Evolutionary conservation across 2,797 vertebrate species (phyloP), one percentile per base, ranked within the genome.

Genomic region (Cirrhinus mrigala): DNA sequence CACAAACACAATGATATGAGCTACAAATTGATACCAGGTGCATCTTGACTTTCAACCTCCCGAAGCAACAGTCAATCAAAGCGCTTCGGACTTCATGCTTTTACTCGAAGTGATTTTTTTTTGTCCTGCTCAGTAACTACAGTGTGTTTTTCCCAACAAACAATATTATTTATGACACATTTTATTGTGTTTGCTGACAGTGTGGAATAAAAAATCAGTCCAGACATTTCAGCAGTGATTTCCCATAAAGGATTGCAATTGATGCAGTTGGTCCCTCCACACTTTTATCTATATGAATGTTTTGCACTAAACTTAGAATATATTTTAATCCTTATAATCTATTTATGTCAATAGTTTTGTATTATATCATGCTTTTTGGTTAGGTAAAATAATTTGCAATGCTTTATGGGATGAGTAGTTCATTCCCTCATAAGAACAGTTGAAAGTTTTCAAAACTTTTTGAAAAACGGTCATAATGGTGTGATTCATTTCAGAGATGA

Each of bases 21-120:
- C 80, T 22, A 81, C 80, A 81, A 81, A 81, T 81, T 70, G 52
- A 71, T 22, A 81, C 80, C 80, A 81, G 80, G 66, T 81, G 80
- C 80, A 58, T 81, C 33, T 81, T 16, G 68, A 71, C 66, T 56
- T 81, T 81, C 80, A 81, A 27, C 68, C 80, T 71, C 66, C 68
- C 64, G 40, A 27, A 58, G 68, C 80, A 71, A 37, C 52, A 81
- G 80, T 81, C 80, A 81, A 71, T 71, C 80, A 81, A 70, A 81
- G 6, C 8, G 9, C 48, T 69, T 81, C 79, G 69, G 79, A 81
- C 80, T 70, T 81, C 52, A 71, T 81, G 68, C 33, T 81, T 71
- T 71, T 58, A 20, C 50, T 70, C 52, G 70, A 81, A 71, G 33
- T 70, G 9, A 4, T 56, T 58, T 58, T 70, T 76, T 76, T 71